A percentile compares a stretch with the other conserved stretches of the same genome.
Evolutionary conservation across 2,888 invertebrate genomes (phyloP).

Genomic region (Ypsolopha sequella): DNA sequence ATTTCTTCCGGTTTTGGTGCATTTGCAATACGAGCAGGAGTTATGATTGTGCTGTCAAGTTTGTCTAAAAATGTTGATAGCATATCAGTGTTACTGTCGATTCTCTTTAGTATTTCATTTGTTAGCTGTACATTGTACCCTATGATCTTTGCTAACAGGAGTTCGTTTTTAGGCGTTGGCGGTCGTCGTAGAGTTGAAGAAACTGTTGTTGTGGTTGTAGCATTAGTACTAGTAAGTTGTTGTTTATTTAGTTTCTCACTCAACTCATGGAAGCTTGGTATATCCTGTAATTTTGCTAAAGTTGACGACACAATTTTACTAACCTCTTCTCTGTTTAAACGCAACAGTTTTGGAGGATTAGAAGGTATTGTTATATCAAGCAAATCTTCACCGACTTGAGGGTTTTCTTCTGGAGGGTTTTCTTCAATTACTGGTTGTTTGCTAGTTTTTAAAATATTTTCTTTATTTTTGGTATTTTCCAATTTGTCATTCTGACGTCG

Average conservation of each 20-base stretch:
- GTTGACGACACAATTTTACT: slow-evolving; percentile 7
- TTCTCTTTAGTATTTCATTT: slow-evolving; percentile 38
- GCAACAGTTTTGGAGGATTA: slow-evolving; percentile 14
- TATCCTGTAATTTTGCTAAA: no score
- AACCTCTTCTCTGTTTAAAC: slow-evolving; percentile 15
- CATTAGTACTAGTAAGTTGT: no score
- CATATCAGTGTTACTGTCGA: slow-evolving; percentile 42
- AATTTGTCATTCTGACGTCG: no score
- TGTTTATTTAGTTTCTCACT: no score
- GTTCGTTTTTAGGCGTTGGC: slow-evolving; percentile 15
- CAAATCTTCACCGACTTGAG: slow-evolving; percentile 10
- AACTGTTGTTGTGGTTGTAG: slow-evolving; percentile 1
- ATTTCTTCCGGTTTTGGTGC: no score
- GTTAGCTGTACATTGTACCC: slow-evolving; percentile 39
- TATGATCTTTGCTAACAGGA: slow-evolving; percentile 21
- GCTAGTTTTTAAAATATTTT: no score
- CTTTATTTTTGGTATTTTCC: no score
- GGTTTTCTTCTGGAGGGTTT: no score
- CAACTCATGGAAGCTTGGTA: no score
- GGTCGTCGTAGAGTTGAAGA: slow-evolving; percentile 7
- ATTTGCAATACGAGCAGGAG: background rate
- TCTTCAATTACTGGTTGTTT: no score
- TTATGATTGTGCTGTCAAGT: slow-evolving; percentile 13
- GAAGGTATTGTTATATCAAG: slow-evolving; percentile 15
- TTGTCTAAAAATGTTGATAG: slow-evolving; percentile 36